phyloP scores from a whole-genome alignment of 2,888 invertebrate species.

The Mythimna impura region DNA sequence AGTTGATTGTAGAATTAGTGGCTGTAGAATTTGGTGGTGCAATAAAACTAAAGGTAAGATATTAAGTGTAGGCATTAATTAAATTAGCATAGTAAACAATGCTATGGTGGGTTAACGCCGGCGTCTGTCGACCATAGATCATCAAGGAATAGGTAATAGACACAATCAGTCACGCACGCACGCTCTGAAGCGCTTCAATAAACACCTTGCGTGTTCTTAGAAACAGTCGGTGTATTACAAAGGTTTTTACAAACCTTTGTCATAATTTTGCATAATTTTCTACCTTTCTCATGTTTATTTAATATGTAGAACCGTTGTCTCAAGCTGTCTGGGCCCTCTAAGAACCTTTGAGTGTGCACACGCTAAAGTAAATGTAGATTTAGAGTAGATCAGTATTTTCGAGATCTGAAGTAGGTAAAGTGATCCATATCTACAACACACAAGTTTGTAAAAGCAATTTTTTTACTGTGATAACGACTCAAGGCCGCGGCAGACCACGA shows the following conservation, averaged over 20 bases:
- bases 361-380: not conserved
- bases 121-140: constrained; percentile 61
- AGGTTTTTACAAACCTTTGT: not conserved
- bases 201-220: constrained; percentile 23
- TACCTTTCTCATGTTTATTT: constrained; percentile 8
- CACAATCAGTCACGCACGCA: constrained; percentile 45
- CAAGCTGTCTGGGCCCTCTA: not conserved
- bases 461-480: no score
- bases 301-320: not conserved
- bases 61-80: constrained; percentile 51
- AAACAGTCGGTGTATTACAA: constrained; percentile 18
- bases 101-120: constrained; percentile 61
- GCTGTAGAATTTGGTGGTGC: constrained; percentile 13
- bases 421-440: no score
- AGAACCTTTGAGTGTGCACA: not conserved
- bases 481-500: no score
- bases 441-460: no score
- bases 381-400: not conserved
- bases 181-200: constrained; percentile 45
- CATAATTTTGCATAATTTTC: constrained; percentile 6
- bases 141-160: constrained; percentile 35
- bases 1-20: constrained; percentile 1
- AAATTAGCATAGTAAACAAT: constrained; percentile 61
- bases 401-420: not conserved
- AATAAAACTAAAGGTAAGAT: constrained; percentile 47